These are phyloP conservation scores for Acanthosepion esculentum DNA, from an alignment of 2,888 invertebrate genomes.

Conservation along the genomic window DNA sequence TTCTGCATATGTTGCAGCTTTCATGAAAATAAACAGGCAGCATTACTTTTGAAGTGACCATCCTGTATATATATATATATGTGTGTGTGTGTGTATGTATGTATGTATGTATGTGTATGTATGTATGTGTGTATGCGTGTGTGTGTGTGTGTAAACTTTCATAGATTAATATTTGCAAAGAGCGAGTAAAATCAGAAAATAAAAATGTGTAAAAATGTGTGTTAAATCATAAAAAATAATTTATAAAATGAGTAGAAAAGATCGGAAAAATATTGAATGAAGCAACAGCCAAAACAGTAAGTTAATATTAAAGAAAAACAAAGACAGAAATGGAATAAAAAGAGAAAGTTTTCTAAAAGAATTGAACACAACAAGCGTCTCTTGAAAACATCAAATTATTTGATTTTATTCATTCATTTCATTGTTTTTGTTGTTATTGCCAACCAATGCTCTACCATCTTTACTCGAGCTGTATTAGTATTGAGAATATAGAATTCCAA, in stretches of 20 bases:
- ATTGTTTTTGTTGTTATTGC: slow-evolving; percentile 20
- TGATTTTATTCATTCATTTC: background rate
- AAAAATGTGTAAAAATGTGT: background rate
- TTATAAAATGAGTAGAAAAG: background rate
- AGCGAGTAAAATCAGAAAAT: background rate
- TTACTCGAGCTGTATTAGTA: background rate
- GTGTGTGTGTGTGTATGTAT: background rate
- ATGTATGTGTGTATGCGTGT: too few relatives aligned
- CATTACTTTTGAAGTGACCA: too few relatives aligned
- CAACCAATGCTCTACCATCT: background rate
- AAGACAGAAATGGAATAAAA: background rate
- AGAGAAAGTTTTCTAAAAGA: background rate
- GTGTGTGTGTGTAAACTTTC: too few relatives aligned
- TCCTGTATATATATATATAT: background rate
- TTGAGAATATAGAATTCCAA: slow-evolving; percentile 17
- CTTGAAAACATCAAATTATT: background rate
- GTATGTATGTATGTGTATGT: too few relatives aligned
- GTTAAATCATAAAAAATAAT: background rate
- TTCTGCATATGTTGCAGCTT: too few relatives aligned
- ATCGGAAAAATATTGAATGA: background rate
- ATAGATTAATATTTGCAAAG: too few relatives aligned
- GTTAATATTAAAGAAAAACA: background rate
- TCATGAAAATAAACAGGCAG: too few relatives aligned
- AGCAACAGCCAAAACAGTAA: background rate
- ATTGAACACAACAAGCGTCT: background rate